Base-by-base conservation (phyloP, 1,140 invertebrate genomes). In the Belonocnema kinseyi region DNA sequence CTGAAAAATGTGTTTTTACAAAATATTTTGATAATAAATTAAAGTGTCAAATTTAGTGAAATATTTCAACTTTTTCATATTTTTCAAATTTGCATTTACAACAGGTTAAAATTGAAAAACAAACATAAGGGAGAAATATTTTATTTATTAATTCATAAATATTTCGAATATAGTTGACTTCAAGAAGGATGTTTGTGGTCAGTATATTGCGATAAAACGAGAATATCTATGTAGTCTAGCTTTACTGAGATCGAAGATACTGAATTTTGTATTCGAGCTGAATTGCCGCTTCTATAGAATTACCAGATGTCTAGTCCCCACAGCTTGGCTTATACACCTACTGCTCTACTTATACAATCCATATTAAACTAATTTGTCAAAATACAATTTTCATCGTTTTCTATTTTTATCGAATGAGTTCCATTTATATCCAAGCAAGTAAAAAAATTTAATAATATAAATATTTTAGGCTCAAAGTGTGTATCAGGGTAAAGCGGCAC, bases 201-300 rank as follows among this genome's bases (percentile, higher is more conserved):
- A 54, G 17, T n/a, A 51, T 73, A 72, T 7, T 21, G 40, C 46
- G 17, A 52, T 50, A 72, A 77, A 78, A 79, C 77, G 71, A 72
- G 74, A 74, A 77, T 83, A 84, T 81, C 76, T 83, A 61, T 75
- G 56, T 78, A 74, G 77, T 76, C 74, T 70, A 72, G 73, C 66
- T 70, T 70, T 16, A 66, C 61, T 40, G 75, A 86, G 83, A 91
- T 91, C 90, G 90, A 91, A 90, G 78, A 50, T 76, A 50, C 87
- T 91, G 87, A 91, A 91, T 91, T 90, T 91, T 91, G 78, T 85
- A 91, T 91, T 85, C 77, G 83, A 86, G 21, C 79, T 81, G 74
- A 88, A 88, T 78, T 85, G 81, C 85, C 75, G 82, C 77, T 80
- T 74, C 85, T 88, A 88, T 86, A 88, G 82, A 85, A 75, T 80